These are phyloP conservation scores for Chlorops oryzae DNA, from an alignment of 1,140 invertebrate genomes.

Conservation along the genomic window DNA sequence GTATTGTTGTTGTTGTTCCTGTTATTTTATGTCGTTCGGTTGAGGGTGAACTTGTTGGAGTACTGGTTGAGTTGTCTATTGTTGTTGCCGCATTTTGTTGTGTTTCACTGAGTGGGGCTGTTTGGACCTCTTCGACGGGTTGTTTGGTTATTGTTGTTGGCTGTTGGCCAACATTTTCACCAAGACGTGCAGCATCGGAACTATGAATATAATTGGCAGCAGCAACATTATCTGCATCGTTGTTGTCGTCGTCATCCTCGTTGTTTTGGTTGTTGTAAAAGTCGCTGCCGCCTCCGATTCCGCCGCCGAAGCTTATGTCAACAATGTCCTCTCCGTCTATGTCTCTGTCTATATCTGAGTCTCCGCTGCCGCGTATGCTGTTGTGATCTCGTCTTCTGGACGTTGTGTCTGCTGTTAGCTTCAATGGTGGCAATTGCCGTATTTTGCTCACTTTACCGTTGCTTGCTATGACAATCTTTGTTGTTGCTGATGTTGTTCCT, in stretches of 20 bases:
- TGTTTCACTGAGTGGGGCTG: slow-evolving; percentile 14
- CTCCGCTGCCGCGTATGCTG: slow-evolving; percentile 7
- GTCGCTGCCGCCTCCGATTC: slow-evolving; percentile 22
- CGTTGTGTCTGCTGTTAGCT: slow-evolving; percentile 6
- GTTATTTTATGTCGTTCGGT: neutral
- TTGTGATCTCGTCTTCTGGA: too few relatives aligned
- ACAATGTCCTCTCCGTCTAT: slow-evolving; percentile 8
- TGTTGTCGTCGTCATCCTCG: slow-evolving; percentile 22
- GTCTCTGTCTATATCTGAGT: too few relatives aligned
- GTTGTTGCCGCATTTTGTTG: slow-evolving; percentile 33
- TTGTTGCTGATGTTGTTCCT: too few relatives aligned
- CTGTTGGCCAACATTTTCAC: too few relatives aligned
- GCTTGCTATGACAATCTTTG: slow-evolving; percentile 24
- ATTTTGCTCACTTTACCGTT: slow-evolving; percentile 17
- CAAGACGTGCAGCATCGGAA: too few relatives aligned
- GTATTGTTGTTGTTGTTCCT: slow-evolving; percentile 5
- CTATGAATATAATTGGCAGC: too few relatives aligned
- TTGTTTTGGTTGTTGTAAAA: slow-evolving; percentile 12
- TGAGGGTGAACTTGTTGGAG: slow-evolving; percentile 9
- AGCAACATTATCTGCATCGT: too few relatives aligned
- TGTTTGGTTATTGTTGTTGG: neutral
- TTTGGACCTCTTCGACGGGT: slow-evolving; percentile 14
- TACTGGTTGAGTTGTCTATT: slow-evolving; percentile 20
- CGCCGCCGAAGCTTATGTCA: slow-evolving; percentile 10
- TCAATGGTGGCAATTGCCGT: slow-evolving; percentile 12